Conservation (phyloP, 2,888 invertebrate species). For the Trichopoda pennipes region DNA sequence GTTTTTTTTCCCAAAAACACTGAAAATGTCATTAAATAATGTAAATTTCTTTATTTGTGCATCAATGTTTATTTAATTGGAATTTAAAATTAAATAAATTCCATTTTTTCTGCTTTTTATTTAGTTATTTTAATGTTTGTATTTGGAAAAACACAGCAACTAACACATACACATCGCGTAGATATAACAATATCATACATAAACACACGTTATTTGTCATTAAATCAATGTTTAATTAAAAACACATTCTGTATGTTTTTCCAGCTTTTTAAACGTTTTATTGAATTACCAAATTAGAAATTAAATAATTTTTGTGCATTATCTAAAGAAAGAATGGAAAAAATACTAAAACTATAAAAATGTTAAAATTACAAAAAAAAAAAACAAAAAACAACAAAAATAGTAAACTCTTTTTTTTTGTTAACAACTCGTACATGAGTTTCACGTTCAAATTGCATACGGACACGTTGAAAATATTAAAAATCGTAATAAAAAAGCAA, state of each 20-base stretch:
- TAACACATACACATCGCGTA: neutral
- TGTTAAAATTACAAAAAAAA: conserved; percentile 1
- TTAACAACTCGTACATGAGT: neutral
- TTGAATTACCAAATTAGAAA: conserved; percentile 59
- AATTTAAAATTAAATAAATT: conserved; percentile 40
- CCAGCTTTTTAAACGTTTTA: conserved; percentile 37
- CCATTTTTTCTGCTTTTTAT: neutral
- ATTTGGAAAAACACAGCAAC: neutral
- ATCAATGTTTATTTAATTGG: conserved; percentile 36
- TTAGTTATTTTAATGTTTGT: neutral
- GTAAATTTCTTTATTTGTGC: conserved; percentile 28
- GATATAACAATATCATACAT: neutral
- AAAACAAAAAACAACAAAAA: too few species aligned
- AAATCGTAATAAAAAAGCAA: conserved; percentile 28
- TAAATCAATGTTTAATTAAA: conserved; percentile 58
- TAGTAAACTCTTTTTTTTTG: too few species aligned
- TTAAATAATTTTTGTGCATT: conserved; percentile 29
- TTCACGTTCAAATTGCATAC: conserved; percentile 38
- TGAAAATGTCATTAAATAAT: conserved; percentile 41
- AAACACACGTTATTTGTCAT: conserved; percentile 26
- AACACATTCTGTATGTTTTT: conserved; percentile 47
- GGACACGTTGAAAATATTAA: conserved; percentile 40
- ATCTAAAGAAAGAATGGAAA: conserved; percentile 27
- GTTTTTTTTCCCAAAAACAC: conserved; percentile 1
- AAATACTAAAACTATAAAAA: conserved; percentile 31